Evolutionary conservation across 2,797 vertebrate genomes (phyloP).

Genomic region (Kryptopterus vitreolus): DNA sequence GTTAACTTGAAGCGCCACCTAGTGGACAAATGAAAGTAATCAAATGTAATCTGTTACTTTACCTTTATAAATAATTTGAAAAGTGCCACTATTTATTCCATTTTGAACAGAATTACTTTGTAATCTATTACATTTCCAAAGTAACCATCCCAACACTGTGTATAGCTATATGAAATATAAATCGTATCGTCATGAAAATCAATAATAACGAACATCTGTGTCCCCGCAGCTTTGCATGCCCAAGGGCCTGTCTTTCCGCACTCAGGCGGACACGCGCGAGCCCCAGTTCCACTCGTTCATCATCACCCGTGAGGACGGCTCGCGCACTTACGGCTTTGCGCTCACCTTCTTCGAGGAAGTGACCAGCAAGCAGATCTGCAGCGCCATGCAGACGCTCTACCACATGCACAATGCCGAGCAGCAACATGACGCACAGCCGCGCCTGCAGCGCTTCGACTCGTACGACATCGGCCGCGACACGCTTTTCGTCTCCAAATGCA

Average conservation of each 20-base stretch:
- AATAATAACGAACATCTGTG: slow-evolving; percentile 25
- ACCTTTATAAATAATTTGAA: too few relatives aligned
- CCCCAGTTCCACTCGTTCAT: slow-evolving; percentile 97
- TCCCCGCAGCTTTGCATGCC: slow-evolving; percentile 85
- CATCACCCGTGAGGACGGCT: slow-evolving; percentile 98
- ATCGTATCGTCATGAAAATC: neutral
- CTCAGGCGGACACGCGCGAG: slow-evolving; percentile 87
- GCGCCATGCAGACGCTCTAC: slow-evolving; percentile 98
- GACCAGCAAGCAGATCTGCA: slow-evolving; percentile 98
- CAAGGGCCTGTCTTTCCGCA: slow-evolving; percentile 88
- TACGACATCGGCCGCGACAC: slow-evolving; percentile 98
- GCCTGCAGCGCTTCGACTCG: slow-evolving; percentile 95
- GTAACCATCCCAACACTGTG: too few relatives aligned
- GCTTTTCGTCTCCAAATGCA: slow-evolving; percentile 95
- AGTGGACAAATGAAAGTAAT: too few relatives aligned
- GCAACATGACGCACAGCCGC: slow-evolving; percentile 65
- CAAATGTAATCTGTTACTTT: too few relatives aligned
- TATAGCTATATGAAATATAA: too few relatives aligned
- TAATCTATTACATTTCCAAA: too few relatives aligned
- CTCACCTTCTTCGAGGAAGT: slow-evolving; percentile 99
- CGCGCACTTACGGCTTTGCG: slow-evolving; percentile 94
- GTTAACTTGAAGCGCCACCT: too few relatives aligned
- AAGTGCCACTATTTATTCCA: too few relatives aligned
- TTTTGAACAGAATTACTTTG: too few relatives aligned
- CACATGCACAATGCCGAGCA: slow-evolving; percentile 99